phyloP scores from a whole-genome alignment of 2,797 vertebrate species.

The Melanotaenia parkinsoni region DNA sequence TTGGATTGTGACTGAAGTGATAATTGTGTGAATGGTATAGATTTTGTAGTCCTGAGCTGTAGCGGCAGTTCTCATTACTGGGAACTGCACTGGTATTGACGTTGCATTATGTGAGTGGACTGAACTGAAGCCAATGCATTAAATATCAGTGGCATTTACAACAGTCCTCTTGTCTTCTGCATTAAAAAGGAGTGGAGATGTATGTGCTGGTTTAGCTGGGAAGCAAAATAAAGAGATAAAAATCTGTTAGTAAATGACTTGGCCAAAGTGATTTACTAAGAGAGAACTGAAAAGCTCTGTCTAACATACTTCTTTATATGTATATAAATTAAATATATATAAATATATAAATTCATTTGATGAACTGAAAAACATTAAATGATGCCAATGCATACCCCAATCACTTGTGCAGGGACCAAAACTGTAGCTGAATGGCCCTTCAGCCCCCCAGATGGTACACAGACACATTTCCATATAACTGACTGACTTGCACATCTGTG shows the following conservation, averaged over 20 bases:
- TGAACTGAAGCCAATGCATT: constrained; percentile 36
- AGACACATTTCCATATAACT: neutral
- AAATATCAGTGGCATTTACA: constrained; percentile 18
- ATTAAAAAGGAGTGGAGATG: neutral
- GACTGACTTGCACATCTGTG: neutral
- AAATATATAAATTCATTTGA: neutral
- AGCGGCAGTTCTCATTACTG: constrained; percentile 18
- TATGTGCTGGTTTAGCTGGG: constrained; percentile 13
- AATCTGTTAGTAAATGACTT: neutral
- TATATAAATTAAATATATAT: neutral
- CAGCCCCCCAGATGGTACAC: neutral
- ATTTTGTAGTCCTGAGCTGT: constrained; percentile 24
- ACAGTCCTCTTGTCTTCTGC: constrained; percentile 6
- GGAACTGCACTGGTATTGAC: constrained; percentile 45
- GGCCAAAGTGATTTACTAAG: no score
- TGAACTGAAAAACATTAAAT: neutral
- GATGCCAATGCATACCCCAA: neutral
- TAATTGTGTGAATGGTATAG: constrained; percentile 12
- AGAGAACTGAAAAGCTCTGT: neutral
- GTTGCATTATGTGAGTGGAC: constrained; percentile 33
- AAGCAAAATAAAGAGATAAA: neutral
- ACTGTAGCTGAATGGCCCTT: neutral
- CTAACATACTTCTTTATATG: neutral
- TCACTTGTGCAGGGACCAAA: neutral
- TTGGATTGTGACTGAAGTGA: constrained; percentile 18